Evolutionary conservation across 2,797 vertebrate species (phyloP), one percentile per base, ranked within the genome.

Genomic region (Scyliorhinus canicula): DNA sequence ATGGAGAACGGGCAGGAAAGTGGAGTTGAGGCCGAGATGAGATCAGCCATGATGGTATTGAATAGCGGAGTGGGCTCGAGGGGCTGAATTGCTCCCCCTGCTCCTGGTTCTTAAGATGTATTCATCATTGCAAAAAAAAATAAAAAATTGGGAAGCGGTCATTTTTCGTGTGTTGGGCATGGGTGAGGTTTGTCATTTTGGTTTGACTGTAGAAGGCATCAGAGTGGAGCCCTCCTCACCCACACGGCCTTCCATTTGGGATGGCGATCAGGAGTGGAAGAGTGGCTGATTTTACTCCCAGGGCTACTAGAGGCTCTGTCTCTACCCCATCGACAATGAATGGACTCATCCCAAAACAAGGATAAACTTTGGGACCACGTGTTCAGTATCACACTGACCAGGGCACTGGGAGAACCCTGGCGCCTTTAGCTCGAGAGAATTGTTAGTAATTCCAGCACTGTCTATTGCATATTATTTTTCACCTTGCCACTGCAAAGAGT

Each of bases 401-500:
- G n/a, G 40, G 2, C 88, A 44, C 26, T 44, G 57, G 60, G n/a
- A 91, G n/a, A 91, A 65, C 50, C n/a, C 28, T 26, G 65, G 11
- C 14, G 5, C 67, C 60, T 52, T 52, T 69, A 55, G 28, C 31
- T 60, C 67, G n/a, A 24, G 44, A 94, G 93, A 52, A 71, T 35
- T 8, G 26, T 52, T 6, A 50, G 52, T 47, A 65, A 93, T 24
- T 44, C 19, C 12, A 67, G 40, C 40, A 74, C 26, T 47, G 55
- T 31, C 86, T 26, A 11, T 40, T 63, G 63, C n/a, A 91, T 40
- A 44, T 63, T 40, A 24, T 3, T 55, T 96, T 74, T 97, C 96
- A 98, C 98, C 98, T 98, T 95, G 97, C 97, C 0, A 97, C 95
- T 86, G 97, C 69, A 96, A 98, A 98, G 95, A 98, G 95, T 69